Percentiles rank a stretch among this genome's conserved stretches.
phyloP scores from a whole-genome alignment of 2,797 vertebrate genomes.

The Sebastes reedi region DNA sequence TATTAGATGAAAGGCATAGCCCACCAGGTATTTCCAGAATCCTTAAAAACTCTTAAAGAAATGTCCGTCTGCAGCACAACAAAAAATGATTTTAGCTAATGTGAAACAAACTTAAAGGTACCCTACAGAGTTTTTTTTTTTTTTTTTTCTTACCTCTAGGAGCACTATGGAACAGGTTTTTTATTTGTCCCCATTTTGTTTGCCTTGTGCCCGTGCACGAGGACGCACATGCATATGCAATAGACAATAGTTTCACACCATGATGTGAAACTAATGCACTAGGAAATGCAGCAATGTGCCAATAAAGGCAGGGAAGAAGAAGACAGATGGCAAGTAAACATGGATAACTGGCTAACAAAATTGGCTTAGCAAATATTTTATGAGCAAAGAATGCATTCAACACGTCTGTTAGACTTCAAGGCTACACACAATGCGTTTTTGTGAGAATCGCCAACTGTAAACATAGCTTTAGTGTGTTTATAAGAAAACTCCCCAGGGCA shows the following conservation, averaged over 20 bases:
- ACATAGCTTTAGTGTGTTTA: not conserved
- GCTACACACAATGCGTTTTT: not conserved
- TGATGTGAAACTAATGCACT: not conserved
- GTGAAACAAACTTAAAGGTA: not conserved
- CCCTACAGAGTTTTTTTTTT: not conserved
- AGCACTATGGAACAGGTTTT: not conserved
- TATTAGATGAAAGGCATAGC: conserved; percentile 62
- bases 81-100: not conserved
- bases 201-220: not conserved
- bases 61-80: not conserved
- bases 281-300: not conserved
- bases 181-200: not conserved
- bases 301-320: not conserved
- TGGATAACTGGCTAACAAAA: not conserved
- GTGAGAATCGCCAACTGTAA: not conserved
- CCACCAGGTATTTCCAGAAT: conserved; percentile 4
- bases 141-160: not conserved
- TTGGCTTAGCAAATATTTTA: not conserved
- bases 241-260: not conserved
- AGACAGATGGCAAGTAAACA: not conserved
- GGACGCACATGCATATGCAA: not conserved
- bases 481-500: not conserved
- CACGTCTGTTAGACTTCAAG: not conserved
- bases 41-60: too few species aligned
- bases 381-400: not conserved